Evolutionary conservation across 2,113 vertebrate species (phyloP).

Genomic region (Columba livia): DNA sequence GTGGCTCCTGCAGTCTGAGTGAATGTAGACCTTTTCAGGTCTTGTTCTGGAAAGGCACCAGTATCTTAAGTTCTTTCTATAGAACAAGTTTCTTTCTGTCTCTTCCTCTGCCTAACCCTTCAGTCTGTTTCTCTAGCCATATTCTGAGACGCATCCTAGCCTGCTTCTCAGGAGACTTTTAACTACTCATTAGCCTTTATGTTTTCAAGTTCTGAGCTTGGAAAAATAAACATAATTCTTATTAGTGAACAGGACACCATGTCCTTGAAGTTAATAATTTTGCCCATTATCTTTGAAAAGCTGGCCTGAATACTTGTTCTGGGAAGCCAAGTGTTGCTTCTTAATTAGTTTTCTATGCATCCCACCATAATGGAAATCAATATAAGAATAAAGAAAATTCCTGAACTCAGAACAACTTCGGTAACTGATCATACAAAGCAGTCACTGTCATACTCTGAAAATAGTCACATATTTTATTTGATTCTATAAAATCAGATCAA

Average conservation of each 20-base stretch:
- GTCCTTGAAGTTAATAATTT: conserved; percentile 45
- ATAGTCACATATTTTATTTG: neutral
- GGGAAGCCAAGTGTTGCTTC: neutral
- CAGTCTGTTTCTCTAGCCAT: neutral
- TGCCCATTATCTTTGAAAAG: conserved; percentile 27
- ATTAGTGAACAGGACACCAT: neutral
- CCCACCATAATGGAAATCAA: conserved; percentile 11
- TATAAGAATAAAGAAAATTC: neutral
- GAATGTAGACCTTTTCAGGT: neutral
- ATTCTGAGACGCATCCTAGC: neutral
- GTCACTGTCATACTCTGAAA: neutral
- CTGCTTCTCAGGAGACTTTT: neutral
- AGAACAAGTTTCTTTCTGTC: neutral
- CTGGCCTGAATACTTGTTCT: conserved; percentile 13
- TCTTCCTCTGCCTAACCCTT: neutral
- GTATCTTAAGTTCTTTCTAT: neutral
- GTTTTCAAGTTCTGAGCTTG: neutral
- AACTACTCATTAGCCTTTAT: neutral
- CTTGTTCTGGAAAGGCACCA: neutral
- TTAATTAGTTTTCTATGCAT: conserved; percentile 34
- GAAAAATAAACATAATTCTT: conserved; percentile 13
- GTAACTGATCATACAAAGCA: neutral
- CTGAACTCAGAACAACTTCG: neutral
- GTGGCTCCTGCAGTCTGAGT: neutral
- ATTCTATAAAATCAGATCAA: neutral